These are phyloP conservation scores for Fragum sueziense DNA, from an alignment of 2,888 invertebrate genomes.

Conservation along the genomic window DNA sequence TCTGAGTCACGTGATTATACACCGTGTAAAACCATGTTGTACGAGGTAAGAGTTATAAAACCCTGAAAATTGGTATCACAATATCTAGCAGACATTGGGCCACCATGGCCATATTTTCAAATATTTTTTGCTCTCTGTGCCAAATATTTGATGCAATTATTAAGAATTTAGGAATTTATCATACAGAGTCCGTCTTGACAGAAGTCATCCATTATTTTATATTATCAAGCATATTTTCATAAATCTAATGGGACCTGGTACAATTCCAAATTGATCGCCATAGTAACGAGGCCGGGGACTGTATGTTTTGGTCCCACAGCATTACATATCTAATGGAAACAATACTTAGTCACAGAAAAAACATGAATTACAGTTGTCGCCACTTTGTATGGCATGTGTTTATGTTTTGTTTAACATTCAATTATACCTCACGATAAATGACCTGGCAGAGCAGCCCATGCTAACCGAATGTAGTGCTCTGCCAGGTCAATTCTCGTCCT, in stretches of 20 bases:
- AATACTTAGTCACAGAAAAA: conserved; percentile 5
- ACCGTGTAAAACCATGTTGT: too few relatives aligned
- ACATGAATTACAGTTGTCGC: too few relatives aligned
- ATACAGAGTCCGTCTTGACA: conserved; percentile 2
- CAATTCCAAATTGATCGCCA: conserved; percentile 13
- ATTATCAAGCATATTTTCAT: conserved; percentile 23
- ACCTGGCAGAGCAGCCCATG: too few relatives aligned
- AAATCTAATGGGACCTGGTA: conserved; percentile 17
- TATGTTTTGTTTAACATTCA: too few relatives aligned
- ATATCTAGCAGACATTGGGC: too few relatives aligned
- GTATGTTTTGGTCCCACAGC: conserved; percentile 13
- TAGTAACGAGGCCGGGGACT: conserved; percentile 3
- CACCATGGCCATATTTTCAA: not conserved
- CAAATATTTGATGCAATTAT: conserved; percentile 28
- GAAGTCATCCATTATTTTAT: conserved; percentile 6
- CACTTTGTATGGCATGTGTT: too few relatives aligned
- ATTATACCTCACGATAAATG: too few relatives aligned
- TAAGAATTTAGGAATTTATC: conserved; percentile 23
- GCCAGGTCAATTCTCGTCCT: too few relatives aligned
- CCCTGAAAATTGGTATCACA: too few relatives aligned
- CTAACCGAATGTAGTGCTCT: too few relatives aligned
- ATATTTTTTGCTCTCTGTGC: conserved; percentile 4
- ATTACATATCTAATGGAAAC: conserved; percentile 7
- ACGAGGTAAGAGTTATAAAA: too few relatives aligned
- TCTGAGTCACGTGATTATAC: too few relatives aligned